phyloP scores from a whole-genome alignment of 2,797 vertebrate species.

The Crypturellus tataupa region DNA sequence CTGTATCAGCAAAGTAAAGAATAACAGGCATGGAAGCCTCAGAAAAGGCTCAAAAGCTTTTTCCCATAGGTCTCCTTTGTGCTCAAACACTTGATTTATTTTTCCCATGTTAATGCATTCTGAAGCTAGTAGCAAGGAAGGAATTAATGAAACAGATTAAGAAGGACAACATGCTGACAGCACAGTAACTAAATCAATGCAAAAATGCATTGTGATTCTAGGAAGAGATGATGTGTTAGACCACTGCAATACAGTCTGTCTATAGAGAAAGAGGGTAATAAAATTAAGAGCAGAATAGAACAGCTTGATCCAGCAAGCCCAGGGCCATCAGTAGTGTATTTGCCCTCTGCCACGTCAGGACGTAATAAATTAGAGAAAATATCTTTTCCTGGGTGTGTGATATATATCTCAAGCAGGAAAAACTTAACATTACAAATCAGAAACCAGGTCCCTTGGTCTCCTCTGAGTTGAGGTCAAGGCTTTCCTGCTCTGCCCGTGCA shows the following conservation, averaged over 20 bases:
- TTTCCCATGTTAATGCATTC: constrained; percentile 67
- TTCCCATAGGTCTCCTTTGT: constrained; percentile 73
- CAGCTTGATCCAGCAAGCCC: neutral
- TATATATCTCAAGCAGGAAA: neutral
- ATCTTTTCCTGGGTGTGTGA: neutral
- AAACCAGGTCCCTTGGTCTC: neutral
- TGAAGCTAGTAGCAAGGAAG: constrained; percentile 70
- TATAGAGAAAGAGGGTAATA: neutral
- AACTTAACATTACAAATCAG: accelerated
- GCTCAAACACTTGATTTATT: constrained; percentile 67
- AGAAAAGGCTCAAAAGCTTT: constrained; percentile 60
- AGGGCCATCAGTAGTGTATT: accelerated
- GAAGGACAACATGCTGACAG: constrained; percentile 52
- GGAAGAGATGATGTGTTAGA: neutral
- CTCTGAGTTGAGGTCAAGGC: neutral
- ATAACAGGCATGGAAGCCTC: constrained; percentile 69
- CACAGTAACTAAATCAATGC: constrained; percentile 57
- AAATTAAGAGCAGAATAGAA: neutral
- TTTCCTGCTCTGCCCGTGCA: neutral
- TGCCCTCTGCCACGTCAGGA: neutral
- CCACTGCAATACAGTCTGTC: neutral
- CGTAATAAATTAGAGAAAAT: neutral
- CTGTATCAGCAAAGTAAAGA: constrained; percentile 72
- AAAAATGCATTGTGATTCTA: neutral
- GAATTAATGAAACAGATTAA: constrained; percentile 54